These are phyloP conservation scores for Linhomoeus sp. DNA, from an alignment of 2,888 invertebrate genomes.

Conservation along the genomic window DNA sequence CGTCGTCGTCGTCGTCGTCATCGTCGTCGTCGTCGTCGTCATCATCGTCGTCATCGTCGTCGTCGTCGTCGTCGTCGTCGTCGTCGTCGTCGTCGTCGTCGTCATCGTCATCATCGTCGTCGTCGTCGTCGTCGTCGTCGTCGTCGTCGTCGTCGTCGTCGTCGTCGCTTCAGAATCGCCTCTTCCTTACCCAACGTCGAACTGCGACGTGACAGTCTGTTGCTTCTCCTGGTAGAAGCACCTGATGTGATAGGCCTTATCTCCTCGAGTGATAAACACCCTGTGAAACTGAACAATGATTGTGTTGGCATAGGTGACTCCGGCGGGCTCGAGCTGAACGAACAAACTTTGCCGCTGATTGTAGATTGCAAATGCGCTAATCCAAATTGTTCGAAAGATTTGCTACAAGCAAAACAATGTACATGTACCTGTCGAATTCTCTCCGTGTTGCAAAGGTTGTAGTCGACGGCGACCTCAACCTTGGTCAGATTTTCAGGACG, in stretches of 20 bases:
- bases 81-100: no score
- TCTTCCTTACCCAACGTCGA: conserved; percentile 5
- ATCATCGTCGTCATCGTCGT: no score
- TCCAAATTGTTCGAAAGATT: no score
- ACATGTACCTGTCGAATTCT: background rate
- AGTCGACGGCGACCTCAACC: conserved; percentile 1
- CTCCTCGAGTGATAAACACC: conserved; percentile 5
- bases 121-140: no score
- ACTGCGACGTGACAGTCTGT: conserved; percentile 1
- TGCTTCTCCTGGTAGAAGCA: conserved; percentile 7
- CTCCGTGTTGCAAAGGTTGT: conserved; percentile 3
- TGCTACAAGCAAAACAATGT: no score
- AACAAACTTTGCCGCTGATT: background rate
- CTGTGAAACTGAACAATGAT: conserved; percentile 6
- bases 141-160: no score
- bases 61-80: no score
- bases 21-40: no score
- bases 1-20: no score
- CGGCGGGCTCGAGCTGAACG: conserved; percentile 4
- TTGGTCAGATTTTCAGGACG: background rate
- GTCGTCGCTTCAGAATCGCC: no score
- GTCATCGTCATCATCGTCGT: no score
- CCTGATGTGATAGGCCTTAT: conserved; percentile 6
- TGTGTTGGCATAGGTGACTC: conserved; percentile 5
- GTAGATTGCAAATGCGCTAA: no score